These are phyloP conservation scores for Tinea semifulvella DNA, from an alignment of 2,888 invertebrate genomes.

Conservation along the genomic window DNA sequence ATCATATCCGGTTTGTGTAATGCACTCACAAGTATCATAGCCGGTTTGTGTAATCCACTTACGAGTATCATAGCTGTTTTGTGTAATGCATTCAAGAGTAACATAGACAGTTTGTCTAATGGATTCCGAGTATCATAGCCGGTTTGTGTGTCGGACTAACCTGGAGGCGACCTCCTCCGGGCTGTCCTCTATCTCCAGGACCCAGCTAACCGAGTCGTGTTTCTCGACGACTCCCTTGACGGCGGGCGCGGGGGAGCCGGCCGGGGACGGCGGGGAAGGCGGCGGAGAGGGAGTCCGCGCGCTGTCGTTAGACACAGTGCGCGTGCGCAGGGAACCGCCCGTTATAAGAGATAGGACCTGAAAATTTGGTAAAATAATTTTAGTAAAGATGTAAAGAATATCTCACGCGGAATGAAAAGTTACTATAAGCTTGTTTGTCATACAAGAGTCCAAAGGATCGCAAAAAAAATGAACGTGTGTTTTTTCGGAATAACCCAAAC, in stretches of 20 bases:
- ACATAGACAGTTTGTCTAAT: too few relatives aligned
- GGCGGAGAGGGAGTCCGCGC: slow-evolving; percentile 34
- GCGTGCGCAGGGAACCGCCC: slow-evolving; percentile 45
- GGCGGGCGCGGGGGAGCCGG: slow-evolving; percentile 74
- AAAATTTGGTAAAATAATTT: slow-evolving; percentile 26
- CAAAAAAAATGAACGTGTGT: too few relatives aligned
- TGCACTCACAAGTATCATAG: too few relatives aligned
- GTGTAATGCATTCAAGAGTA: too few relatives aligned
- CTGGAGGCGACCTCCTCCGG: slow-evolving; percentile 75
- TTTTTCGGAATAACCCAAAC: too few relatives aligned
- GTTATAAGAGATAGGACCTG: slow-evolving; percentile 64
- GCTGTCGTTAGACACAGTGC: slow-evolving; percentile 51
- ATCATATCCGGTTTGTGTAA: too few relatives aligned
- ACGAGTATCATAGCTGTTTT: too few relatives aligned
- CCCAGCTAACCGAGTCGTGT: slow-evolving; percentile 87
- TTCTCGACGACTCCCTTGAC: slow-evolving; percentile 87
- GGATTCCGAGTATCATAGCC: too few relatives aligned
- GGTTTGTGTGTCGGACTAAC: too few relatives aligned
- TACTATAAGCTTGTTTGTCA: too few relatives aligned
- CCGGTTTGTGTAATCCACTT: too few relatives aligned
- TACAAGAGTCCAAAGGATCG: too few relatives aligned
- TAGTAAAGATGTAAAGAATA: neutral
- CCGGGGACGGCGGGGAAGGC: slow-evolving; percentile 35
- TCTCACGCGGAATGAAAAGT: neutral
- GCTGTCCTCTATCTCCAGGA: slow-evolving; percentile 80